Conservation (phyloP, 2,888 invertebrate species). For the Blastobasis lacticolella region DNA sequence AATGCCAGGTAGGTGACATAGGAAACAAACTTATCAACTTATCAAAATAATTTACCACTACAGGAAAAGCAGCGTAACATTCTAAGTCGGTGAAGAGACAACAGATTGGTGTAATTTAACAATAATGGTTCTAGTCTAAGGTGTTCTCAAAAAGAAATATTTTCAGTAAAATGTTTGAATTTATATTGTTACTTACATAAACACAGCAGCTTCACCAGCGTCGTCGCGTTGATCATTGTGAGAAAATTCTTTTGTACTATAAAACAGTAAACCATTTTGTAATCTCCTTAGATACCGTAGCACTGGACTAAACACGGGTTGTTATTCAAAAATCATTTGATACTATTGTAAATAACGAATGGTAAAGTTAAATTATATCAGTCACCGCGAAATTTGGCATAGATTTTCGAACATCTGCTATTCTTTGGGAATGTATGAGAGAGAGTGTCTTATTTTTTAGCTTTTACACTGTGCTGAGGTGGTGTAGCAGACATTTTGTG, state of each 20-base stretch:
- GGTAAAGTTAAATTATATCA: conserved; percentile 12
- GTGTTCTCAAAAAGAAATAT: too few relatives aligned
- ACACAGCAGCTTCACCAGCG: conserved; percentile 47
- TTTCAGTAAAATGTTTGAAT: too few relatives aligned
- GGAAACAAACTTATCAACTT: too few relatives aligned
- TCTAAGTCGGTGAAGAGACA: too few relatives aligned
- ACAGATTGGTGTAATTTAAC: too few relatives aligned
- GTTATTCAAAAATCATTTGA: conserved; percentile 27
- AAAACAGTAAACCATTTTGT: conserved; percentile 39
- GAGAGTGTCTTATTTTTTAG: conserved; percentile 31
- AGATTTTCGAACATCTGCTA: conserved; percentile 27
- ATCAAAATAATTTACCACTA: too few relatives aligned
- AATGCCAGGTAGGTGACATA: too few relatives aligned
- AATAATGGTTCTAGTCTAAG: too few relatives aligned
- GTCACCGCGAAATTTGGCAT: conserved; percentile 30
- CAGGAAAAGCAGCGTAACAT: too few relatives aligned
- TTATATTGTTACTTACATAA: conserved; percentile 47
- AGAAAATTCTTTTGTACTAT: conserved; percentile 34
- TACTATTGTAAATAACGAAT: conserved; percentile 11
- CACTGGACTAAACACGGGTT: conserved; percentile 24
- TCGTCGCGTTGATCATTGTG: conserved; percentile 31
- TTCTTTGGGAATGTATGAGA: conserved; percentile 6
- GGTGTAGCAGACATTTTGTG: conserved; percentile 48
- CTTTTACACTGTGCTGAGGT: conserved; percentile 51
- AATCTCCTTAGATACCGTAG: conserved; percentile 40